These are phyloP conservation scores for Carcina quercana DNA, from an alignment of 2,888 invertebrate species.

Conservation along the genomic window DNA sequence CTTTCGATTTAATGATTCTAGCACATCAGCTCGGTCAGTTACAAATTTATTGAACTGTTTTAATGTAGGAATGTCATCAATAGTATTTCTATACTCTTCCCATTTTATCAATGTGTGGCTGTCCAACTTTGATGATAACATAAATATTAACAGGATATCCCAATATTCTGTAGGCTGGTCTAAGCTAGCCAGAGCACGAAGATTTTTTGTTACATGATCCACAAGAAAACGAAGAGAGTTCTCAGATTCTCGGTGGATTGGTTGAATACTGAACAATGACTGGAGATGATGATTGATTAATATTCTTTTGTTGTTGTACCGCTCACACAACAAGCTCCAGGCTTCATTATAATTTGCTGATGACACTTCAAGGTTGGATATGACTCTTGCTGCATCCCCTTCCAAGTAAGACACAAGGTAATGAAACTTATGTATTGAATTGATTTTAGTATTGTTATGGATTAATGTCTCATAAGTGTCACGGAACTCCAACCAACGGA, in stretches of 20 bases:
- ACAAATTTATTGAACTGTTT: constrained; percentile 20
- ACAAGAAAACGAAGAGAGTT: constrained; percentile 15
- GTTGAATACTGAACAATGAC: constrained; percentile 14
- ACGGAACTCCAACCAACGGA: constrained; percentile 20
- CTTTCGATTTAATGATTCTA: constrained; percentile 18
- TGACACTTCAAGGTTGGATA: constrained; percentile 15
- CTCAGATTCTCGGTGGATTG: constrained; percentile 13
- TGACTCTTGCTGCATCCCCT: constrained; percentile 18
- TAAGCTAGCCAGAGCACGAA: constrained; percentile 17
- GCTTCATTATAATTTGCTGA: constrained; percentile 11
- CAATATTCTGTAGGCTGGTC: constrained; percentile 17
- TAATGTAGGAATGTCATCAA: constrained; percentile 15
- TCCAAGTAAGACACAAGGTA: constrained; percentile 17
- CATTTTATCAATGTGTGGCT: constrained; percentile 10
- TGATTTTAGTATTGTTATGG: constrained; percentile 19
- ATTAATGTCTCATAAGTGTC: constrained; percentile 18
- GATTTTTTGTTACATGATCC: constrained; percentile 18
- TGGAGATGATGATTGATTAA: constrained; percentile 17
- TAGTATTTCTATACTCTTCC: constrained; percentile 17
- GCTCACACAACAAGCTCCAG: constrained; percentile 10
- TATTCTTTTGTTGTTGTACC: constrained; percentile 14
- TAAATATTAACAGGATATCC: constrained; percentile 13
- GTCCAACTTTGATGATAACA: constrained; percentile 16
- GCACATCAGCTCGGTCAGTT: constrained; percentile 19
- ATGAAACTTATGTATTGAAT: constrained; percentile 17